Base-by-base conservation (phyloP, 1,140 invertebrate species). In the Cydia fagiglandana region DNA sequence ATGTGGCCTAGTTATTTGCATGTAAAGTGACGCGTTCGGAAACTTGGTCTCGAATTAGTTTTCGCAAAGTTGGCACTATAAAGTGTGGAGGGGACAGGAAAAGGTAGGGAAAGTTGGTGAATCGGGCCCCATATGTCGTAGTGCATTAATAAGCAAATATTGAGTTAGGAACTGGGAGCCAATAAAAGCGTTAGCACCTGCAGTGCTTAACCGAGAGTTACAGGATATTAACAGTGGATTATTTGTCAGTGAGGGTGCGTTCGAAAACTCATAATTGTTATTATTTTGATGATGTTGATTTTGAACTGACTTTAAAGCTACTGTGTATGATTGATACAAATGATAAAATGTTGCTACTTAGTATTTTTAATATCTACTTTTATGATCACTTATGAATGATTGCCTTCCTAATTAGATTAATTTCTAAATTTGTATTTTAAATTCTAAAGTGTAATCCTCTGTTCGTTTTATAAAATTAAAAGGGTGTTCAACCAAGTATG, bases 171-270 rank as follows among this genome's bases (percentile, higher is more conserved):
- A 78, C 80, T 61, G 64, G 64, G 74, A 80, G 77, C 77, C 86
- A 85, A 87, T 86, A 87, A 87, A 86, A 86, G 73, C 83, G 77
- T 83, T 84, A 78, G 75, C 85, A 88, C 85, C 86, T 88, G 84
- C 75, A 74, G 66, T 41, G 66, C 66, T 70, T 17, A 34, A 17
- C n/a, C 17, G 66, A 38, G 66, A 17, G 56, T 61, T 61, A 61
- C 56, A 61, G 56, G 56, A 24, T 61, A 61, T 61, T 61, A 61
- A 61, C 0, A 61, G 24, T 4, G 20, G 56, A 61, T 61, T 61
- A 61, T 24, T 7, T 9, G 20, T 61, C 56, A 0, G 56, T 61
- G 20, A 61, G 56, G 56, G 56, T 61, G 56, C 20, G 20, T 61
- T 61, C 56, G 1, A 4, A 61, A 24, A 61, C 53, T 56, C 20